Percentiles rank a stretch among this genome's conserved stretches.
phyloP scores from a whole-genome alignment of 2,888 invertebrate genomes.

The Trimorus sp. region DNA sequence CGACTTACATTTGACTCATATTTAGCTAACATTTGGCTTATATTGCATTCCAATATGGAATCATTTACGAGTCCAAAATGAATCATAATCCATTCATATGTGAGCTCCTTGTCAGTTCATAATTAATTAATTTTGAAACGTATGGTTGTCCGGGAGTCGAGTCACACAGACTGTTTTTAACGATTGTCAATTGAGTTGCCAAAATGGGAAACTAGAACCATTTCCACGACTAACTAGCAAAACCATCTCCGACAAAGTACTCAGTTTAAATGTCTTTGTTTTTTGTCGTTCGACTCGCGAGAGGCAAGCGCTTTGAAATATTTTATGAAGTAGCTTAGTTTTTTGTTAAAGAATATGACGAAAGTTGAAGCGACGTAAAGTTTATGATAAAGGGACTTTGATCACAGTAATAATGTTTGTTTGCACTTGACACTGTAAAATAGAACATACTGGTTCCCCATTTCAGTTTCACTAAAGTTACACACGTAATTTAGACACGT shows the following conservation, averaged over 20 bases:
- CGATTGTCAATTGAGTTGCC: slow-evolving; percentile 15
- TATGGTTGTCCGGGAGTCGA: no score
- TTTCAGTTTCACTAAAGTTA: slow-evolving; percentile 60
- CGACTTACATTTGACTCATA: no score
- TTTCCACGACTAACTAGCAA: not conserved
- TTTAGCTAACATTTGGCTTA: no score
- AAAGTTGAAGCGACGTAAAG: slow-evolving; percentile 28
- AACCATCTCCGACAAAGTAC: not conserved
- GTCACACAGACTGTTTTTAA: slow-evolving; percentile 17
- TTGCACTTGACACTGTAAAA: slow-evolving; percentile 64
- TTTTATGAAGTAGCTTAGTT: slow-evolving; percentile 61
- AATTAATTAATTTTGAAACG: no score
- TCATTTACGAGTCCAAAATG: no score
- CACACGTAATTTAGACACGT: slow-evolving; percentile 55
- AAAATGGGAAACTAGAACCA: slow-evolving; percentile 64
- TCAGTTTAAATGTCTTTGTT: not conserved
- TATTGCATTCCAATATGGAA: no score
- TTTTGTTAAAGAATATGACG: slow-evolving; percentile 16
- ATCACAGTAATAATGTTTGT: slow-evolving; percentile 68
- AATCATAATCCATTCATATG: no score
- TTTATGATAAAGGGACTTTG: slow-evolving; percentile 55
- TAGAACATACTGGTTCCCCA: slow-evolving; percentile 64
- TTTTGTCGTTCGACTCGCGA: not conserved
- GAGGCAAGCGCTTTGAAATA: slow-evolving; percentile 64
- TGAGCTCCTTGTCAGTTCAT: no score